These are phyloP conservation scores for Phainopepla nitens DNA, from an alignment of 2,113 vertebrate species.

Conservation along the genomic window DNA sequence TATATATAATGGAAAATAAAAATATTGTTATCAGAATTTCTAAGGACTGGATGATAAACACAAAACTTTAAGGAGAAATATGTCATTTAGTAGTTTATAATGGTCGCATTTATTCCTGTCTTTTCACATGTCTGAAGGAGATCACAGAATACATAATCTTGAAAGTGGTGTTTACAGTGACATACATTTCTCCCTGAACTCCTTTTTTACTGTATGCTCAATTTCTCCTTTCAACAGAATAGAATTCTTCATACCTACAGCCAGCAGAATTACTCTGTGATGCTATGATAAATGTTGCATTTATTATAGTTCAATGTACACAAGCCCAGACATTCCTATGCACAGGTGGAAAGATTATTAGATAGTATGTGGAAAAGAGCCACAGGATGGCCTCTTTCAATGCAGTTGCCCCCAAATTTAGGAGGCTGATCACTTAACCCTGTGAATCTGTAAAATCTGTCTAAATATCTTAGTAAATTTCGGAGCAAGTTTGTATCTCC, in stretches of 20 bases:
- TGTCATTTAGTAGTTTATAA: constrained; percentile 31
- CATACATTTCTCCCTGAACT: constrained; percentile 22
- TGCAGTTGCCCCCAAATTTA: not conserved
- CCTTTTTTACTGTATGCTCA: constrained; percentile 11
- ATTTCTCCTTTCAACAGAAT: constrained; percentile 33
- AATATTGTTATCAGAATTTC: constrained; percentile 19
- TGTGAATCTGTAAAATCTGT: not conserved
- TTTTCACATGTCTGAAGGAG: constrained; percentile 28
- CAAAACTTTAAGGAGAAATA: not conserved
- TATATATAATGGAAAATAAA: constrained; percentile 9
- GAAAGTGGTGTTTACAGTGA: constrained; percentile 30
- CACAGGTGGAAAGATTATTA: not conserved
- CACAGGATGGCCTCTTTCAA: not conserved
- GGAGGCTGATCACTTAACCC: not conserved
- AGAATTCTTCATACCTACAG: not conserved
- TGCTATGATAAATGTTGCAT: constrained; percentile 19
- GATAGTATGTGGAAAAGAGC: not conserved
- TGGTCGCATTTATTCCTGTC: constrained; percentile 27
- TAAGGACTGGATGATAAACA: not conserved
- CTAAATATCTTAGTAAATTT: not conserved
- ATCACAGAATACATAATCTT: constrained; percentile 33
- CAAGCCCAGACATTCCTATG: not conserved
- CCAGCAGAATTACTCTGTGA: not conserved
- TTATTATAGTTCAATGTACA: not conserved
- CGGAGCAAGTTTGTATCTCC: not conserved